Conservation (phyloP, 2,113 vertebrate genomes). For the Fulica atra region DNA sequence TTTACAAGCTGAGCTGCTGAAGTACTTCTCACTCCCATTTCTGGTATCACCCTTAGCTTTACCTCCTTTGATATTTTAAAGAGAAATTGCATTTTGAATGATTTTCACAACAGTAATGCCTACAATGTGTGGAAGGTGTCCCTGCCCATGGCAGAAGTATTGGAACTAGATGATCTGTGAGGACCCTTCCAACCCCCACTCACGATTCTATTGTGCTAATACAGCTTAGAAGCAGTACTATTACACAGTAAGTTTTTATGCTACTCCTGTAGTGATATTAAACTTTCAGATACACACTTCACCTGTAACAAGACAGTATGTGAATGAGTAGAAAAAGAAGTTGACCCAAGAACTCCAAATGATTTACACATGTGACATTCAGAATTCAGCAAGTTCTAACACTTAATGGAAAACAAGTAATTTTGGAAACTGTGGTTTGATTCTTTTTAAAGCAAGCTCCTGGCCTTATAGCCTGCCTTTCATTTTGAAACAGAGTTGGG, state of each 20-base stretch:
- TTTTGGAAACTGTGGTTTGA: background rate
- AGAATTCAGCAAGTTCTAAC: background rate
- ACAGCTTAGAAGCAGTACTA: background rate
- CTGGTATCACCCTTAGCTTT: background rate
- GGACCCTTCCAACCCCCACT: too few relatives aligned
- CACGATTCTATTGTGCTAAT: background rate
- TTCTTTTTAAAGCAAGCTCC: background rate
- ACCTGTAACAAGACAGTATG: background rate
- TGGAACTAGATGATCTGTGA: too few relatives aligned
- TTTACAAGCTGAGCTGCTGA: background rate
- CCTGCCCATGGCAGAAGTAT: too few relatives aligned
- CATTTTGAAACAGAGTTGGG: background rate
- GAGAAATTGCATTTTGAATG: background rate
- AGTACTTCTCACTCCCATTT: background rate
- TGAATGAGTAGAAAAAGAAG: background rate
- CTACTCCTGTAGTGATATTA: background rate
- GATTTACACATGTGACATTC: background rate
- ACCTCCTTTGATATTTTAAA: background rate
- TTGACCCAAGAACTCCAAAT: background rate
- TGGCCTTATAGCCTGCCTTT: background rate
- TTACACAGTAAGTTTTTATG: background rate
- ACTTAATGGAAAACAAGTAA: background rate
- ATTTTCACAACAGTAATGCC: background rate
- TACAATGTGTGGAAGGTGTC: background rate
- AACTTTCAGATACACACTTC: background rate